Conservation (phyloP, 2,888 invertebrate species). For the Macrosoma leucophasiata region DNA sequence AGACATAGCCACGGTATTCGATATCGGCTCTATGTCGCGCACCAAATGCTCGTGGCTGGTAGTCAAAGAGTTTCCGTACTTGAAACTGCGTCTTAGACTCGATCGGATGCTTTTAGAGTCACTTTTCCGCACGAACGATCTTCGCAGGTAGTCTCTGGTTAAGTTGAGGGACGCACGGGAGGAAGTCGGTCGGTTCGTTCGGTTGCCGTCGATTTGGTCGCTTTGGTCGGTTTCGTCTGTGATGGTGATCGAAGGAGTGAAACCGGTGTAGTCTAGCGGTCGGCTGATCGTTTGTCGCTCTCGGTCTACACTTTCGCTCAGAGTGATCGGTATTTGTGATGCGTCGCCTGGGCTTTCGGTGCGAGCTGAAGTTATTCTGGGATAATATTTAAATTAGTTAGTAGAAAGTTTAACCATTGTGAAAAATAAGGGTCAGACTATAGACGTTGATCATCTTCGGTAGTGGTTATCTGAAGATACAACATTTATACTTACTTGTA, state of each 20-base stretch:
- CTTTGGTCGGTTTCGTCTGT: conserved; percentile 50
- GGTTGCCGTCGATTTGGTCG: conserved; percentile 2
- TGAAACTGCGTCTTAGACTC: conserved; percentile 58
- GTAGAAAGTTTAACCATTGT: too few species aligned
- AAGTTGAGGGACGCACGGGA: conserved; percentile 51
- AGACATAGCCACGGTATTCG: conserved; percentile 66
- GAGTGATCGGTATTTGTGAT: conserved; percentile 55
- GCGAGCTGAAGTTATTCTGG: conserved; percentile 55
- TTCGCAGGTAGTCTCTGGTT: conserved; percentile 51
- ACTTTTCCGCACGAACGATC: conserved; percentile 60
- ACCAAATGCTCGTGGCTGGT: conserved; percentile 77
- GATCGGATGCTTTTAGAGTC: conserved; percentile 63
- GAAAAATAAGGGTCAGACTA: too few species aligned
- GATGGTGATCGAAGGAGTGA: conserved; percentile 43
- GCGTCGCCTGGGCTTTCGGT: conserved; percentile 43
- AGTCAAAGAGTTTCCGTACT: conserved; percentile 56
- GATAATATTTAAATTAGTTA: background rate
- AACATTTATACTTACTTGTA: too few species aligned
- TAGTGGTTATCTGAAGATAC: too few species aligned
- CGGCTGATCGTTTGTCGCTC: conserved; percentile 31
- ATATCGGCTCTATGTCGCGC: conserved; percentile 77
- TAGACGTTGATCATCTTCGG: too few species aligned
- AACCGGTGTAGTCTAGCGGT: conserved; percentile 41
- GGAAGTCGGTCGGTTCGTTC: conserved; percentile 34
- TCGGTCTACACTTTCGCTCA: conserved; percentile 59